Evolutionary conservation across 2,113 vertebrate genomes (phyloP), one percentile per base, ranked within the genome.

Genomic region (Upupa epops): DNA sequence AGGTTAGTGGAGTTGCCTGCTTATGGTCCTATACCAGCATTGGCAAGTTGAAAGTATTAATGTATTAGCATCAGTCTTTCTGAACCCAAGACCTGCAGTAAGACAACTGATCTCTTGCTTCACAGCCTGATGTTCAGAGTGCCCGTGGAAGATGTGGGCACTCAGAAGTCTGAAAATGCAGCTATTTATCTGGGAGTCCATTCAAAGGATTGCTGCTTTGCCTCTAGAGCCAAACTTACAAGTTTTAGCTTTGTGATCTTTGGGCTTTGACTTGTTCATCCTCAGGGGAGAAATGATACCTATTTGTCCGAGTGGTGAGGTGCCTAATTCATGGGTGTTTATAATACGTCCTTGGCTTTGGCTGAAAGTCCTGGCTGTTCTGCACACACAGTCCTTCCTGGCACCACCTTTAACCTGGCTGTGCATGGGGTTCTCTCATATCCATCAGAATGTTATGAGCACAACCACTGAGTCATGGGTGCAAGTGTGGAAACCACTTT

Each of bases 341-440:
- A 61, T 63, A 76, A 16, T 54, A 75, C 37, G 66, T 61, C 60
- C 78, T 93, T 82, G 73, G n/a, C 24, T 80, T 87, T 92, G 86
- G 74, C 73, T 65, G 70, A 86, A 87, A 90, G 84, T 89, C 68
- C 86, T 96, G 92, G 80, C 88, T 78, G 72, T 51, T 88, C 78
- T 81, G 80, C 74, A 69, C 14, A 55, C 0, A 3, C 29, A 65
- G 75, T 32, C 16, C 63, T 92, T 81, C 74, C 71, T 90, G 83
- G 93, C 84, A 72, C 20, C 0, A 1, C 55, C n/a, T 91, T 81
- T 78, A 85, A 61, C 59, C 48, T 79, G 65, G n/a, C 13, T 92
- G 81, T 86, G 37, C 34, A 68, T 1, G 4, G n/a, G 70, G 40
- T 82, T 87, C 68, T 79, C 74, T 92, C 89, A 36, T 51, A 42